Conservation (phyloP, 1,140 invertebrate genomes). For the Armadillidium nasatum region DNA sequence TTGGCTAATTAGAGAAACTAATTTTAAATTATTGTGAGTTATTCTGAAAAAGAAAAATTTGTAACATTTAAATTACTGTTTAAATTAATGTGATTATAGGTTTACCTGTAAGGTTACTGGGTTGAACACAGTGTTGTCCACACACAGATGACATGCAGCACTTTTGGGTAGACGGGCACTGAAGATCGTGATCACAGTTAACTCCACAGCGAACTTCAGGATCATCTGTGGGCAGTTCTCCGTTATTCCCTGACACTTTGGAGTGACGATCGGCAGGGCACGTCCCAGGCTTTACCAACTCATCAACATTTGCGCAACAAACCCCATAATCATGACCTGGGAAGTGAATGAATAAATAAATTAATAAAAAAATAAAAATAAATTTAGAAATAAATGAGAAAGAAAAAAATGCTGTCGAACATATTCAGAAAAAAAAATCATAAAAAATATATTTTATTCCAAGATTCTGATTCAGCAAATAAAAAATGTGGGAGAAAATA, state of each 20-base stretch:
- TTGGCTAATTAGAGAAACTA: too few species aligned
- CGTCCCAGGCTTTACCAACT: conserved; percentile 66
- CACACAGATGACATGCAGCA: conserved; percentile 63
- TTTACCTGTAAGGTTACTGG: conserved; percentile 62
- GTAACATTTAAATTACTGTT: too few species aligned
- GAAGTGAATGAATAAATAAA: conserved; percentile 13
- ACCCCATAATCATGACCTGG: conserved; percentile 76
- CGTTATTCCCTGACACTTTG: conserved; percentile 47
- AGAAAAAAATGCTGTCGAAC: too few species aligned
- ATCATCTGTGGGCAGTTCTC: conserved; percentile 35
- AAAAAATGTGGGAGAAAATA: too few species aligned
- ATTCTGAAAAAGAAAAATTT: too few species aligned
- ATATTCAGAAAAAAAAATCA: too few species aligned
- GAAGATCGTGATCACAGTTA: conserved; percentile 67
- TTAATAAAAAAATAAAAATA: too few species aligned
- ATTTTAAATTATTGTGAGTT: too few species aligned
- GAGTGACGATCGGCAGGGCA: conserved; percentile 57
- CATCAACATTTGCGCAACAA: conserved; percentile 71
- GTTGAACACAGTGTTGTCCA: conserved; percentile 62
- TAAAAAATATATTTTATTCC: too few species aligned
- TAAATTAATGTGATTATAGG: background rate
- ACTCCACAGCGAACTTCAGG: conserved; percentile 56
- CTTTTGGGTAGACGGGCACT: conserved; percentile 72
- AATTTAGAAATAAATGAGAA: too few species aligned
- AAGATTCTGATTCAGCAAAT: too few species aligned